Evolutionary conservation across 1,140 invertebrate species (phyloP).

Genomic region (Caenorhabditis latens): DNA sequence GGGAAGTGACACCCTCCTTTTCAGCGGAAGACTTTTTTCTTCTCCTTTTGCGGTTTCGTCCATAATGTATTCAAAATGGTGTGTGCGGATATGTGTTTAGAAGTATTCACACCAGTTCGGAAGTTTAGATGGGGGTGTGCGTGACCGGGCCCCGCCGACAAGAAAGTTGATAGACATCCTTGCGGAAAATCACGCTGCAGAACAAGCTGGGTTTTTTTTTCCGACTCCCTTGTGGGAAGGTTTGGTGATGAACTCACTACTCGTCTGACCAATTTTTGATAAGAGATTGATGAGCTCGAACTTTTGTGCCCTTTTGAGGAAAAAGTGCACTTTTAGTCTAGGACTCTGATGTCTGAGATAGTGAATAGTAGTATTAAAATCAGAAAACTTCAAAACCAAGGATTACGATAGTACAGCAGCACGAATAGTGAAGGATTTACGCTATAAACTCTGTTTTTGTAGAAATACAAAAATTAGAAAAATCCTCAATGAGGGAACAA

Average conservation of each 20-base stretch:
- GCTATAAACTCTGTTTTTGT: too few relatives aligned
- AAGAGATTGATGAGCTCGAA: slow-evolving; percentile 1
- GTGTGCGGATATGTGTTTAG: not conserved
- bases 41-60: not conserved
- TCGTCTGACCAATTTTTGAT: not conserved
- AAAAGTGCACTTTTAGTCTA: too few relatives aligned
- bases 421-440: too few relatives aligned
- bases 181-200: not conserved
- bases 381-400: too few relatives aligned
- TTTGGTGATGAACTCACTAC: not conserved
- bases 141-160: not conserved
- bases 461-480: too few relatives aligned
- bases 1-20: slow-evolving; percentile 12
- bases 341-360: too few relatives aligned
- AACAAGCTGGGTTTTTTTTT: not conserved
- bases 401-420: too few relatives aligned
- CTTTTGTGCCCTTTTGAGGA: not conserved
- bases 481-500: too few relatives aligned
- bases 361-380: too few relatives aligned
- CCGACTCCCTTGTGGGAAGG: not conserved
- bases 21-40: slow-evolving; percentile 13
- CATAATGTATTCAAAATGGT: slow-evolving; percentile 42
- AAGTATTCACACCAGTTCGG: slow-evolving; percentile 20
- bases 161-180: not conserved
- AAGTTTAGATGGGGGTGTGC: not conserved